Conservation (phyloP, 1,140 invertebrate genomes). For the Pseudomyrmex cubaensis region DNA sequence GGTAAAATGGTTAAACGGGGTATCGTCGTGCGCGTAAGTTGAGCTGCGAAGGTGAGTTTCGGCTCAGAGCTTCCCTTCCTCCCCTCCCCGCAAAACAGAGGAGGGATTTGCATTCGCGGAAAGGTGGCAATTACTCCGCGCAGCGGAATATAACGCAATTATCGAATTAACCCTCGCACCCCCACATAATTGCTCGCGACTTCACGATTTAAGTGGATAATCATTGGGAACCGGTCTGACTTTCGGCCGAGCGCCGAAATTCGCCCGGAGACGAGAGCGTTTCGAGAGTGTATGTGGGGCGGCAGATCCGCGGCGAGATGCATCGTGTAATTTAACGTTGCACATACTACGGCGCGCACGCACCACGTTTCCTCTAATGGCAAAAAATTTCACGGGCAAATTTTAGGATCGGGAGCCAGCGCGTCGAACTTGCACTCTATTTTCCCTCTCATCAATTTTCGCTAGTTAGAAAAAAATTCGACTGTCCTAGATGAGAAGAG, state of each 20-base stretch:
- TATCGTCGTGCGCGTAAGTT: conserved; percentile 21
- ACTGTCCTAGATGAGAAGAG: neutral
- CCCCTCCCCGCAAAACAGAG: conserved; percentile 1
- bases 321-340: conserved; percentile 75
- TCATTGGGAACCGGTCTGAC: conserved; percentile 76
- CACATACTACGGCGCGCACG: conserved; percentile 49
- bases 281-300: conserved; percentile 73
- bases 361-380: conserved; percentile 35
- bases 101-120: conserved; percentile 76
- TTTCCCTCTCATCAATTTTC: neutral
- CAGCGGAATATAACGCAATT: conserved; percentile 80
- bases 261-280: conserved; percentile 62
- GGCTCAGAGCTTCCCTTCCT: neutral
- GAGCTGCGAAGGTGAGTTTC: conserved; percentile 29
- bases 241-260: conserved; percentile 42
- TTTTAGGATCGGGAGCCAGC: conserved; percentile 1
- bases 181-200: conserved; percentile 76
- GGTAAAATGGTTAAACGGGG: conserved; percentile 42
- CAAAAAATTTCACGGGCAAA: conserved; percentile 55
- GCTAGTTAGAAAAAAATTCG: neutral
- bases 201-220: conserved; percentile 81
- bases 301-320: conserved; percentile 64
- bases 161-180: conserved; percentile 81
- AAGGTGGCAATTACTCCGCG: conserved; percentile 79
- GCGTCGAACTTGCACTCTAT: neutral